Evolutionary conservation across 2,113 vertebrate species (phyloP).

Genomic region (Lutjanus erythropterus): DNA sequence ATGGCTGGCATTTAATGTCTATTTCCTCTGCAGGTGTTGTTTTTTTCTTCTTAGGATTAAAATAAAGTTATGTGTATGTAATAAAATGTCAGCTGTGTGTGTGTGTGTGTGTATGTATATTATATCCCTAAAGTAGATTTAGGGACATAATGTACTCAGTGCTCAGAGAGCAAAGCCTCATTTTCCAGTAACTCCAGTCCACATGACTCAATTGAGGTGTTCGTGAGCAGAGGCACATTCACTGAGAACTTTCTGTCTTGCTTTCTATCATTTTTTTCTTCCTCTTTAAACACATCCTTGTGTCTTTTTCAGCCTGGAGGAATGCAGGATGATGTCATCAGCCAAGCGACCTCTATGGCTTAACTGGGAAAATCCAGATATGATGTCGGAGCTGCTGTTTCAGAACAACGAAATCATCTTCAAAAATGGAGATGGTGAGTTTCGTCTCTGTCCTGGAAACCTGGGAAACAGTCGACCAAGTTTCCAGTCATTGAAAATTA

Average conservation of each 20-base stretch:
- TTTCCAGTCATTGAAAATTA: too few relatives aligned
- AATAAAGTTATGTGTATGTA: neutral
- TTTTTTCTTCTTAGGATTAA: conserved; percentile 5
- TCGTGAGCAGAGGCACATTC: neutral
- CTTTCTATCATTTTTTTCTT: neutral
- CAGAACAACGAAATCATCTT: conserved; percentile 99
- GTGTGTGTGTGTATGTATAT: neutral
- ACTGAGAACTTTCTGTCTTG: neutral
- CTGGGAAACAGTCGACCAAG: too few relatives aligned
- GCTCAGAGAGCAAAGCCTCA: neutral
- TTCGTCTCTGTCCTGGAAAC: too few relatives aligned
- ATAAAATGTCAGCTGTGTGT: neutral
- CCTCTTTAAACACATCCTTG: neutral
- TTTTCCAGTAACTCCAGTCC: neutral
- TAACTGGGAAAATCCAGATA: conserved; percentile 99
- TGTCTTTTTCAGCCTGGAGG: conserved; percentile 90
- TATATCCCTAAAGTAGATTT: neutral
- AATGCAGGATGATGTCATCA: conserved; percentile 99
- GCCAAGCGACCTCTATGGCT: conserved; percentile 98
- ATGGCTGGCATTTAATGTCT: conserved; percentile 18
- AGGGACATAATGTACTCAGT: neutral
- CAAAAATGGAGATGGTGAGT: conserved; percentile 98
- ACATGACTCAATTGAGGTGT: neutral
- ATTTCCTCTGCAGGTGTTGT: conserved; percentile 19
- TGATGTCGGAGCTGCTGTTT: conserved; percentile 99